Conservation (phyloP, 2,888 invertebrate genomes). For the Tetropium fuscum region DNA sequence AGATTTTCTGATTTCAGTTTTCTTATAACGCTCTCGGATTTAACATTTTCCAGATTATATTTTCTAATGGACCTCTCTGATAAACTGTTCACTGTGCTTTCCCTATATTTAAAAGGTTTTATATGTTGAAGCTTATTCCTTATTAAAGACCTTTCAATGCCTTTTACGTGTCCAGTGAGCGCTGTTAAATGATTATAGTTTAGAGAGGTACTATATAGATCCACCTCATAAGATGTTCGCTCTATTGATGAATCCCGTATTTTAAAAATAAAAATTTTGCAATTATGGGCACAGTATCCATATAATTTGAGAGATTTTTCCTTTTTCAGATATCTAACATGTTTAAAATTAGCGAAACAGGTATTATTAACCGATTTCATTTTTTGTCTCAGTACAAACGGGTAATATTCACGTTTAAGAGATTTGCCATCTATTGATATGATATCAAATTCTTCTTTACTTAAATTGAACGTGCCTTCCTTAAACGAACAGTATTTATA, state of each 20-base stretch:
- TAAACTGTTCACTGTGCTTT: background rate
- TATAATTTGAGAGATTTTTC: no score
- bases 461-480: no score
- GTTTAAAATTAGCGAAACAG: no score
- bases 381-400: no score
- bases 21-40: background rate
- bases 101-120: background rate
- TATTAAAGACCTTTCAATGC: background rate
- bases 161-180: background rate
- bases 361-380: no score
- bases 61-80: background rate
- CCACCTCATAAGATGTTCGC: background rate
- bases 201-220: background rate
- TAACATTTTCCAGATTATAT: background rate
- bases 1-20: background rate
- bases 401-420: no score
- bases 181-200: background rate
- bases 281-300: background rate
- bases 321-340: no score
- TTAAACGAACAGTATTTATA: no score
- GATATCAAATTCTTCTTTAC: no score
- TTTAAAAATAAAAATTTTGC: slow-evolving; percentile 1
- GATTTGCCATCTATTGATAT: no score
- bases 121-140: background rate
- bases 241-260: background rate